Evolutionary conservation across 2,888 invertebrate species (phyloP).

Genomic region (Ommatoiulus sabulosus): DNA sequence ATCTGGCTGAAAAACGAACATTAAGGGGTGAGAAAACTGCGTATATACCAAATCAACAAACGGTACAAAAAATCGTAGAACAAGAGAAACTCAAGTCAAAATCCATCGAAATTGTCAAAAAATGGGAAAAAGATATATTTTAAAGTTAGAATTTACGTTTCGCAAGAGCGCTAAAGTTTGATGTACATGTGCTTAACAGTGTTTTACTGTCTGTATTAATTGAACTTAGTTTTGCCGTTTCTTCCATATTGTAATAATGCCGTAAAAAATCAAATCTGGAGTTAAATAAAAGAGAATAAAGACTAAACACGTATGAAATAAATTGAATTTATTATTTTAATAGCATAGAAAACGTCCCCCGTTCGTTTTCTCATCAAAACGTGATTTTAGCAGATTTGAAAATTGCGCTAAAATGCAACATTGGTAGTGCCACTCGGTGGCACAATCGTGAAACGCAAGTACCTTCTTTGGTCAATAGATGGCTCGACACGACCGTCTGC

Average conservation of each 20-base stretch:
- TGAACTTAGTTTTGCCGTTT: no score
- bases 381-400: background rate
- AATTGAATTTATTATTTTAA: no score
- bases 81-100: constrained; percentile 31
- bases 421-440: background rate
- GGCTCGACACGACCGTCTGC: background rate
- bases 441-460: background rate
- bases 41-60: constrained; percentile 38
- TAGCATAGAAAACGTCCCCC: no score
- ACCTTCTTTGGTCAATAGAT: background rate
- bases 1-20: background rate
- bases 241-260: no score
- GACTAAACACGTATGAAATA: no score
- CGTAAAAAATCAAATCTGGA: background rate
- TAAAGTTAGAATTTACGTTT: background rate
- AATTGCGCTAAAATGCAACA: background rate
- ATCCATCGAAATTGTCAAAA: background rate
- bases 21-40: constrained; percentile 35
- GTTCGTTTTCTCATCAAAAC: no score
- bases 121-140: background rate
- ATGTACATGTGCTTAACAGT: no score
- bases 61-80: background rate
- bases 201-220: no score
- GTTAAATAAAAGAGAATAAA: background rate
- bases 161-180: no score